Base-by-base conservation (phyloP, 2,888 invertebrate species). In the Agonopterix heracliana region DNA sequence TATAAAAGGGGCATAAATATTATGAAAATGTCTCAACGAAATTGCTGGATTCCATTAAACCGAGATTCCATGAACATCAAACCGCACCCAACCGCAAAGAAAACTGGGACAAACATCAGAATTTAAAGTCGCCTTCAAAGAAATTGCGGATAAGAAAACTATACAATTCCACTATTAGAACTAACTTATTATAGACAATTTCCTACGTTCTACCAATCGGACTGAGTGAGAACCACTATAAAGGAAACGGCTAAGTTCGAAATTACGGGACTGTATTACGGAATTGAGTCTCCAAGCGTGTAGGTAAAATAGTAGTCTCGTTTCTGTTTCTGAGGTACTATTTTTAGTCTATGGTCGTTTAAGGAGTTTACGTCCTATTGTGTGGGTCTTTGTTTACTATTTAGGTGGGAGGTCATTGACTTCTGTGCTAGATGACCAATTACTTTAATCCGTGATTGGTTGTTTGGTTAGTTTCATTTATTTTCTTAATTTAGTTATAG, bases 111-210 rank as follows among this genome's bases (percentile, higher is more conserved):
- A n/a, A 38, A 9, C n/a, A 38, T n/a, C 38, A 9, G 71, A 73
- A 73, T 75, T 75, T 72, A 68, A 77, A 77, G 68, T 64, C 64
- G 62, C 63, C 67, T 64, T 64, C 55, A 59, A 66, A 66, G 63
- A 64, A 73, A 75, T 70, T 66, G 68, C 64, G 69, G 63, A 69
- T 68, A 72, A 71, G 62, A 68, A 68, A 63, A 74, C 70, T 71
- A 70, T 66, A 76, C 71, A 71, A 71, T 72, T 68, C 66, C 56
- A 60, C 68, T 63, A 73, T 81, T 74, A 78, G 69, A 68, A 67
- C 70, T 80, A 76, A 79, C 67, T 79, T 77, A 77, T 77, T 76
- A 78, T 74, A 67, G 76, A 77, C 78, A 76, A 81, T 81, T 78
- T 78, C 77, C 76, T 75, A 70, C 68, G 65, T 69, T 68, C 63